These are phyloP conservation scores for Watsonalla cultraria DNA, from an alignment of 2,888 invertebrate genomes.

Conservation along the genomic window DNA sequence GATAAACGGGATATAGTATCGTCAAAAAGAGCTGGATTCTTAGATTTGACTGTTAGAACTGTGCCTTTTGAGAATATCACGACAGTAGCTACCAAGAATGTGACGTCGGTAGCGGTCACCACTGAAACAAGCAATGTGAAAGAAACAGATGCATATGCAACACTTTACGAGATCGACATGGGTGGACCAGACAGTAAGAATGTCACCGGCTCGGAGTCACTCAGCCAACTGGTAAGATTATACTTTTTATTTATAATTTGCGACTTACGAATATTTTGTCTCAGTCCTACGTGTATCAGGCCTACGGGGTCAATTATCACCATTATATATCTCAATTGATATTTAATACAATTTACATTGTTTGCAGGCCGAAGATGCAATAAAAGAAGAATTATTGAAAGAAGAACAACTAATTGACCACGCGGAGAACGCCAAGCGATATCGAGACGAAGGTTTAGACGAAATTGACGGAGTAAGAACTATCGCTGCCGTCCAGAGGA, in stretches of 20 bases:
- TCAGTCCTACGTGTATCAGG: no score
- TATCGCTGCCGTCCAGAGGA: constrained; percentile 1
- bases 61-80: constrained; percentile 6
- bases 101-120: constrained; percentile 11
- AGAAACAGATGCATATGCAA: constrained; percentile 22
- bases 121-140: constrained; percentile 8
- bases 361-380: constrained; percentile 61
- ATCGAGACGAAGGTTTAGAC: constrained; percentile 14
- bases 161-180: constrained; percentile 26
- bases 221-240: constrained; percentile 52
- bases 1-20: constrained; percentile 34
- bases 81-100: neutral
- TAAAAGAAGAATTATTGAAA: constrained; percentile 56
- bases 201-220: constrained; percentile 31
- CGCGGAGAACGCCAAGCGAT: constrained; percentile 30
- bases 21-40: constrained; percentile 55
- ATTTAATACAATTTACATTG: neutral
- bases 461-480: constrained; percentile 8
- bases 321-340: no score
- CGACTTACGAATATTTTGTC: no score
- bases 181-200: constrained; percentile 26
- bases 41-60: constrained; percentile 43
- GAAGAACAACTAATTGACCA: constrained; percentile 46
- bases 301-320: no score
- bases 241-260: no score